Evolutionary conservation across 2,113 vertebrate species (phyloP).

Genomic region (Cinclus mexicanus): DNA sequence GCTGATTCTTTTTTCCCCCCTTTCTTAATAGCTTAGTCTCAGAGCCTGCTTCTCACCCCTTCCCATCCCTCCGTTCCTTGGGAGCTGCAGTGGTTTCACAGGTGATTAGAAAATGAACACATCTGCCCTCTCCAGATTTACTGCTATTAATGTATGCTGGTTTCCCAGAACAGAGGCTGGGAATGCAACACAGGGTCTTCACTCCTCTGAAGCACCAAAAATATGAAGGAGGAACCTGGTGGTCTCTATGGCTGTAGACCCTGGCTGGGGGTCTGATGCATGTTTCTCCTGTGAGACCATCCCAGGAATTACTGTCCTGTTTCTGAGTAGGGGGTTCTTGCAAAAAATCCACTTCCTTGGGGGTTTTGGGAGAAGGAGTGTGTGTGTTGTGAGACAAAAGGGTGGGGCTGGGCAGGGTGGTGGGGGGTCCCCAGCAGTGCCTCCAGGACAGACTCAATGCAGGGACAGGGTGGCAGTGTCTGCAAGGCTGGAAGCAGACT

Average conservation of each 20-base stretch:
- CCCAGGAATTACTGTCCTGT: neutral
- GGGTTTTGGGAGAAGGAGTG: neutral
- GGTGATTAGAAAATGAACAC: neutral
- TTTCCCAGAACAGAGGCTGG: neutral
- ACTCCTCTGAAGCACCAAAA: neutral
- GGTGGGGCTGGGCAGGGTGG: neutral
- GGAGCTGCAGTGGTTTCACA: neutral
- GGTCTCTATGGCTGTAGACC: neutral
- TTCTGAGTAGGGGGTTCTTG: accelerated
- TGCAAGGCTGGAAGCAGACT: neutral
- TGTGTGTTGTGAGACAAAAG: neutral
- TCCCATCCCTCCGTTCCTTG: neutral
- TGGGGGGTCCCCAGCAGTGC: neutral
- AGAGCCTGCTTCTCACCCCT: neutral
- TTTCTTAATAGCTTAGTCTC: neutral
- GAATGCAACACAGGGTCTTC: accelerated
- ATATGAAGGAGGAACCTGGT: accelerated
- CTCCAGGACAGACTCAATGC: accelerated
- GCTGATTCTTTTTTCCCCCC: neutral
- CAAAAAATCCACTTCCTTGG: neutral
- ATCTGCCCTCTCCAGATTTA: neutral
- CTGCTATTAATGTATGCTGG: neutral
- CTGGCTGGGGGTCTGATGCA: accelerated
- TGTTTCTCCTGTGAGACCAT: neutral
- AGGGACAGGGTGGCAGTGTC: neutral